Percentiles rank a stretch among this genome's conserved stretches.
phyloP scores from a whole-genome alignment of 2,797 vertebrate species.

The Bradypus variegatus region DNA sequence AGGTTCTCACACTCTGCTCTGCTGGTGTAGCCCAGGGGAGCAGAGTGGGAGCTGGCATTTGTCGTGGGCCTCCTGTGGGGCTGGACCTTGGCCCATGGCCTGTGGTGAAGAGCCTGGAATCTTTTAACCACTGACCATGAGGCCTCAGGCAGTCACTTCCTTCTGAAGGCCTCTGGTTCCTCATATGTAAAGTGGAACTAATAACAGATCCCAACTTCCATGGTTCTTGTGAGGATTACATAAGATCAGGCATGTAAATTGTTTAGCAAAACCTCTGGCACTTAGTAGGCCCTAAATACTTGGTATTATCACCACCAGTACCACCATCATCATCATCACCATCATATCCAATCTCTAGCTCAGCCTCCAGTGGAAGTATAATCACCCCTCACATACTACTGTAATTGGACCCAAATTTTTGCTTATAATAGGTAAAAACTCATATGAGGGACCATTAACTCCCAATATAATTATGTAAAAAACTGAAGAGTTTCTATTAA shows the following conservation, averaged over 20 bases:
- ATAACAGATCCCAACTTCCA: neutral
- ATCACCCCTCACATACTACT: neutral
- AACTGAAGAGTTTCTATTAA: slow-evolving; percentile 57
- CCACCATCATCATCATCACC: neutral
- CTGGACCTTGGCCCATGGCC: neutral
- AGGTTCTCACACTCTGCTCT: neutral
- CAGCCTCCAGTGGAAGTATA: neutral
- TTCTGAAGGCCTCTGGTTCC: neutral
- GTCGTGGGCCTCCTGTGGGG: neutral
- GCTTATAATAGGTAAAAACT: slow-evolving; percentile 25
- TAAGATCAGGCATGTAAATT: neutral
- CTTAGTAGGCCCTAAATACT: neutral
- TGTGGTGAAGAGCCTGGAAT: neutral
- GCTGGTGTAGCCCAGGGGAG: neutral
- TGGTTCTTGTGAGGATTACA: neutral
- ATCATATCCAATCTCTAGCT: neutral
- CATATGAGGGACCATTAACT: slow-evolving; percentile 16
- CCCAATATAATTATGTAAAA: slow-evolving; percentile 9
- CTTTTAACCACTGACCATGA: neutral
- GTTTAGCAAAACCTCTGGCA: neutral
- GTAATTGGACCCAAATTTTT: neutral
- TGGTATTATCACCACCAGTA: neutral
- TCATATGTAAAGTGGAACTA: neutral
- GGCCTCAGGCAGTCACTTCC: neutral
- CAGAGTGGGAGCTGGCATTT: neutral